Base-by-base conservation (phyloP, 2,888 invertebrate genomes). In the Drosophila fungiperda region DNA sequence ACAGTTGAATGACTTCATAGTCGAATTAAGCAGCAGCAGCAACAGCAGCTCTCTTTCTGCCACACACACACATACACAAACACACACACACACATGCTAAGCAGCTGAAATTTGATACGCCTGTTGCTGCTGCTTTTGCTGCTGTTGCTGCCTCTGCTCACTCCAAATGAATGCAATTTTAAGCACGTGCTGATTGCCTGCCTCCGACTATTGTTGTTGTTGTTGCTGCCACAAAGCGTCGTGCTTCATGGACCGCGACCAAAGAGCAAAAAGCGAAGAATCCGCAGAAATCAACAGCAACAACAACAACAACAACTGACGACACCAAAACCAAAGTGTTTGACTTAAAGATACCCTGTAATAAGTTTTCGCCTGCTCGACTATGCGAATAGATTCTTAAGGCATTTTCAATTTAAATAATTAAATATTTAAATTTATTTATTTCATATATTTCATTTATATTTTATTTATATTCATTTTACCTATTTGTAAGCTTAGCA, bases 1-100 rank as follows among this genome's bases (percentile, higher is more conserved):
- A 82, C 83, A 85, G 83, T 82, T 87, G 88, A 87, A 85, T 87
- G 80, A 85, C 62, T 85, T 72, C 78, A 74, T 87, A 85, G 86
- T 83, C 73, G 86, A 75, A 84, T 87, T 82, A 87, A 87, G 78
- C 69, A 68, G 45, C 63, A 42, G 40, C 36, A 58, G 36, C 26
- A 26, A 26, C 71, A 68, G 45, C 50, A 36, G 20, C 64, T 58
- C 38, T 29, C 64, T 23, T 38, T 64, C 50, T 45, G 20, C 20
- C 40, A 23, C 48, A 64, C 3, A 40, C n/a, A n/a, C 42, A 26
- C 54, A 36, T 60, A 53, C 33, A 48, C 45, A 49, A 12, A 26
- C 26, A 57, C 12, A 35, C 12, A 26, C 1, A 11, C 33, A 33
- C 26, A 33, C 36, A 38, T 15, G 9, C 17, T 66, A 62, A 33